A percentile compares a stretch with the other conserved stretches of the same genome.
phyloP scores from a whole-genome alignment of 2,113 vertebrate species.

The Toxostoma redivivum region DNA sequence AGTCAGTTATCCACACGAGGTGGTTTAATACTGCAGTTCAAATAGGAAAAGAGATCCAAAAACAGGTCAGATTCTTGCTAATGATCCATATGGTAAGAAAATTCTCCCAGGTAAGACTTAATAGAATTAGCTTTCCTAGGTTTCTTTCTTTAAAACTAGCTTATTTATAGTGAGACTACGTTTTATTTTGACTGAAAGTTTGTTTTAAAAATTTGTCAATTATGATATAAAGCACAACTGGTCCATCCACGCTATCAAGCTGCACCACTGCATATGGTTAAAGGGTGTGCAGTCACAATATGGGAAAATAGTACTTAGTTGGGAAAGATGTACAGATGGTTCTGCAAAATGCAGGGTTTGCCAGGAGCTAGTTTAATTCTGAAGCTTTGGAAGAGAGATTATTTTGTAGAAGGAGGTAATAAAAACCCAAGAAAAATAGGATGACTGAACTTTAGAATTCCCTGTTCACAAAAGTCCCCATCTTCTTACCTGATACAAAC shows the following conservation, averaged over 20 bases:
- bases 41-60: neutral
- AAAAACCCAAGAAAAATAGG: neutral
- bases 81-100: neutral
- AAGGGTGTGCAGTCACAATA: neutral
- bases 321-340: neutral
- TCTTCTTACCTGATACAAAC: neutral
- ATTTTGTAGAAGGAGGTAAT: neutral
- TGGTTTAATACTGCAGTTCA: neutral
- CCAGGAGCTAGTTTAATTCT: neutral
- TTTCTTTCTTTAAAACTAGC: neutral
- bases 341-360: neutral
- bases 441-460: neutral
- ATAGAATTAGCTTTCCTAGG: neutral
- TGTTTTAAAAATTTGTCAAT: neutral
- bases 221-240: neutral
- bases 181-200: neutral
- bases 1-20: accelerated
- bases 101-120: neutral
- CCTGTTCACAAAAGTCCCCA: neutral
- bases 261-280: neutral
- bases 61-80: neutral
- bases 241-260: neutral
- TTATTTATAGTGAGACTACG: neutral
- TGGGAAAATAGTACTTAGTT: neutral
- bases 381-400: neutral